Conservation (phyloP, 2,113 vertebrate genomes). For the Noctilio leporinus region DNA sequence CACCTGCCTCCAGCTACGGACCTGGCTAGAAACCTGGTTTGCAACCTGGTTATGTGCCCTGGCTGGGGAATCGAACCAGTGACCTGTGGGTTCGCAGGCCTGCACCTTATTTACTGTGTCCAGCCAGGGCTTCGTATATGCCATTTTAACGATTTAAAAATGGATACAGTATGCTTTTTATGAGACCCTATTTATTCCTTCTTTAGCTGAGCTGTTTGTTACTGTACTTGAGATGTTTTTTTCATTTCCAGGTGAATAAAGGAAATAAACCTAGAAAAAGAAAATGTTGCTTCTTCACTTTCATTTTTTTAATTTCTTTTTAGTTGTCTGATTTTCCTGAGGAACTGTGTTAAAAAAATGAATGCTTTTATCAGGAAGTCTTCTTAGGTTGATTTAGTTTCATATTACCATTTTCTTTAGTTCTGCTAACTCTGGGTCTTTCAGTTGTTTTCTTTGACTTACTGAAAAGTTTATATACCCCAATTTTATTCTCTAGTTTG, state of each 20-base stretch:
- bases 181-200: background rate
- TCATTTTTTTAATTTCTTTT: background rate
- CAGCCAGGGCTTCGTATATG: no score
- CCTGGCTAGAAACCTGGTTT: no score
- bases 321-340: slow-evolving; percentile 4
- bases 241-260: background rate
- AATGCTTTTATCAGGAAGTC: background rate
- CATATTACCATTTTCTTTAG: background rate
- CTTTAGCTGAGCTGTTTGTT: background rate
- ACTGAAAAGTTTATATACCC: background rate
- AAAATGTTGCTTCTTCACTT: background rate
- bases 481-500: background rate
- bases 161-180: background rate
- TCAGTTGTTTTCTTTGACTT: background rate
- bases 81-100: no score
- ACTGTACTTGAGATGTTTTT: background rate
- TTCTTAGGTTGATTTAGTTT: background rate
- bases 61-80: no score
- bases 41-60: no score
- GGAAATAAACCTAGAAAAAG: background rate
- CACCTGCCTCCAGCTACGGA: no score
- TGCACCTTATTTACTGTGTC: no score
- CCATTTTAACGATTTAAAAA: background rate
- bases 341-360: background rate
- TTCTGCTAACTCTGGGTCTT: background rate